Percentiles rank a stretch among this genome's conserved stretches.
Evolutionary conservation across 2,888 invertebrate genomes (phyloP).

Genomic region (Machimus rusticus): DNA sequence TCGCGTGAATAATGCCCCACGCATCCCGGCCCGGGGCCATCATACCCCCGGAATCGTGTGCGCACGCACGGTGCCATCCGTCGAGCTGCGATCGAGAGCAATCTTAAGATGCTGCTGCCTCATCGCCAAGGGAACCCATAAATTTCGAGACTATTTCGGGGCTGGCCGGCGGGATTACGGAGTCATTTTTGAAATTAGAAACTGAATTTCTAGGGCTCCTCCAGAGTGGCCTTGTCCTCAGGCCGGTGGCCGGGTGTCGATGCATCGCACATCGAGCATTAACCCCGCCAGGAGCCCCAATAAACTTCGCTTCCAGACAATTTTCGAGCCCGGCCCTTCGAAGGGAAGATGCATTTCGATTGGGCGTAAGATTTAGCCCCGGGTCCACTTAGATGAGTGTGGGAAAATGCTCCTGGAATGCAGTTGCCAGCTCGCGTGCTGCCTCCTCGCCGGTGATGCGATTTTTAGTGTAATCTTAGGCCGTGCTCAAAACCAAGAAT

Average conservation of each 20-base stretch:
- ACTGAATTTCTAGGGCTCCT: background rate
- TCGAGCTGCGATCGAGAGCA: background rate
- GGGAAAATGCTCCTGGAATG: slow-evolving; percentile 42
- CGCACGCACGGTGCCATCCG: background rate
- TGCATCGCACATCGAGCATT: background rate
- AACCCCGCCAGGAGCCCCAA: background rate
- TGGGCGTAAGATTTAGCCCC: slow-evolving; percentile 31
- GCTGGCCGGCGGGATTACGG: background rate
- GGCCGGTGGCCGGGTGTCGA: slow-evolving; percentile 2
- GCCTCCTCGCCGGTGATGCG: background rate
- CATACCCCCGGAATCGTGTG: background rate
- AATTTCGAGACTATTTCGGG: slow-evolving; percentile 21
- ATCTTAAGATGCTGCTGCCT: background rate
- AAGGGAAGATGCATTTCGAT: slow-evolving; percentile 25
- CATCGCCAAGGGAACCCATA: background rate
- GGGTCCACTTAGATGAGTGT: slow-evolving; percentile 26
- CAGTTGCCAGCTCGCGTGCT: slow-evolving; percentile 28
- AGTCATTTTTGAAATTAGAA: slow-evolving; percentile 20
- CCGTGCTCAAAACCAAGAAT: background rate
- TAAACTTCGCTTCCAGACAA: background rate
- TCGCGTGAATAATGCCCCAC: slow-evolving; percentile 19
- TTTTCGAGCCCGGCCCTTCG: background rate
- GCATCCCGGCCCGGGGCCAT: background rate
- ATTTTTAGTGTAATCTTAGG: background rate
- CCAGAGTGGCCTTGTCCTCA: background rate